Evolutionary conservation across 2,888 invertebrate species (phyloP), one percentile per base, ranked within the genome.

Genomic region (Noctuana brunneofusca): DNA sequence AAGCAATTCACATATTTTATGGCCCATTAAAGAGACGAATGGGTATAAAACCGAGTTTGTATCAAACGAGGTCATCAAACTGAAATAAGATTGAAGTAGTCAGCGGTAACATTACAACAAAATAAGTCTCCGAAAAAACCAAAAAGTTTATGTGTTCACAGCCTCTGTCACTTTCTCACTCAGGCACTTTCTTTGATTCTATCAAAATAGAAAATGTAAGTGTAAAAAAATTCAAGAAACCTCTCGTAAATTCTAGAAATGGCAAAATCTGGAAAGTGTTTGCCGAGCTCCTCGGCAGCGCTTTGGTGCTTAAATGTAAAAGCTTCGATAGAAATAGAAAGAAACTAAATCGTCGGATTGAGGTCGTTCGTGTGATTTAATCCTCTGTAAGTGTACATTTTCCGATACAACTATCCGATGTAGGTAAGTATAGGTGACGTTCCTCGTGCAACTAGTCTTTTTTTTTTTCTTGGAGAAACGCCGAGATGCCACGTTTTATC

Each of bases 321-420:
- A 57, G 63, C 56, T 43, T 14, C 43, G 63, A 56, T 49, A 20
- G 63, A 32, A 56, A 56, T 49, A 41, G 56, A 32, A 56, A 62
- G 62, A 62, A 62, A 43, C 41, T 46, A 53, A 53, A 56, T 56
- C 56, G 56, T 32, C 35, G 57, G 43, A 63, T 57, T 63, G 56
- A 63, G 63, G 57, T 57, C 63, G 63, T 56, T 18, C 57, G 63
- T 43, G 57, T 52, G 43, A 56, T 63, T 63, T 57, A 63, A 63
- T 56, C 50, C 18, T 38, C 43, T 57, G 52, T 52, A 56, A 63
- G 32, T 41, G 55, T 56, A 57, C 63, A 49, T 63, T 52, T 57
- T 63, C 63, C 57, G 32, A 63, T 63, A 63, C 24, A 58, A 41
- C 11, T 16, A 46, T 49, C 22, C 20, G 9, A 11, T 16, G 48